Conservation (phyloP, 2,888 invertebrate species). For the Thecocarcelia acutangulata region DNA sequence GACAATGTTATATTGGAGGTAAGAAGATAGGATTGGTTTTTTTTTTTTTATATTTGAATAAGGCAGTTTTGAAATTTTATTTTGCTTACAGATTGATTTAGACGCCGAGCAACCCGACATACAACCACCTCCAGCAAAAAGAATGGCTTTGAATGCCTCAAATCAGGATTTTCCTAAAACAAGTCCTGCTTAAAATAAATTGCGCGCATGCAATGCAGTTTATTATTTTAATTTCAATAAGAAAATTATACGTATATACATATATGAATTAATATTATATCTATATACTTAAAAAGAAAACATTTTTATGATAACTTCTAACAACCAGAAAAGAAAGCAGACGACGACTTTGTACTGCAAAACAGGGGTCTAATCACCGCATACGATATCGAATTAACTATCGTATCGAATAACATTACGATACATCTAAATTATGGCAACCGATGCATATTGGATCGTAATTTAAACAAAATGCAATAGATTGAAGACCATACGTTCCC, state of each 20-base stretch:
- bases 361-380: too few relatives aligned
- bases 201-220: slow-evolving; percentile 13
- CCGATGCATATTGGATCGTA: too few relatives aligned
- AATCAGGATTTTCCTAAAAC: slow-evolving; percentile 71
- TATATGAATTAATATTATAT: slow-evolving; percentile 44
- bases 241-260: slow-evolving; percentile 36
- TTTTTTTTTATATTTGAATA: too few relatives aligned
- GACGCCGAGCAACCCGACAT: slow-evolving; percentile 74
- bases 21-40: slow-evolving; percentile 23
- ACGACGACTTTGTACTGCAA: too few relatives aligned
- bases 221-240: slow-evolving; percentile 27
- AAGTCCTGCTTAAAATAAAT: slow-evolving; percentile 65
- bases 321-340: slow-evolving; percentile 26
- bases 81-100: slow-evolving; percentile 74
- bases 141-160: slow-evolving; percentile 67
- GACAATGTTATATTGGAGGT: slow-evolving; percentile 76
- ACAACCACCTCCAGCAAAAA: slow-evolving; percentile 73
- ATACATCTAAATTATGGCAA: too few relatives aligned
- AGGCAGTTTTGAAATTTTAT: not conserved
- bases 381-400: too few relatives aligned
- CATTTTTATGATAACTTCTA: slow-evolving; percentile 46
- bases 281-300: slow-evolving; percentile 10
- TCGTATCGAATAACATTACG: too few relatives aligned
- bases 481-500: too few relatives aligned
- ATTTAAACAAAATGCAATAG: too few relatives aligned